phyloP scores from a whole-genome alignment of 2,888 invertebrate genomes.

The Xestia c-nigrum region DNA sequence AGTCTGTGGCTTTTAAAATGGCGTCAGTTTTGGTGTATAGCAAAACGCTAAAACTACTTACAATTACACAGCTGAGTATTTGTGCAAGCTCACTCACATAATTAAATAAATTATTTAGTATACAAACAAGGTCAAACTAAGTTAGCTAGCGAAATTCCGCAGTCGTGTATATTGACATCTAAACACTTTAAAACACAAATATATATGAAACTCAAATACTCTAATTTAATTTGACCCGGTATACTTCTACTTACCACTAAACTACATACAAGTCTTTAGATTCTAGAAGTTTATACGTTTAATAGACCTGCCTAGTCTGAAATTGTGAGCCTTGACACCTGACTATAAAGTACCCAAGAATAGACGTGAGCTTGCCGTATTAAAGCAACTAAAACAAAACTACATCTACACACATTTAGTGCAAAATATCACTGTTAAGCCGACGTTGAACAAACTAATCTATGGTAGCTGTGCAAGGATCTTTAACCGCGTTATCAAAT shows the following conservation, averaged over 20 bases:
- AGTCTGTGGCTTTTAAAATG: conserved; percentile 13
- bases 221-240: conserved; percentile 1
- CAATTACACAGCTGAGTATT: conserved; percentile 53
- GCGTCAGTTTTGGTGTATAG: conserved; percentile 10
- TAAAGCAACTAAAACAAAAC: conserved; percentile 26
- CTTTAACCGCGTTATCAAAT: background rate
- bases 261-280: conserved; percentile 24
- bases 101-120: conserved; percentile 31
- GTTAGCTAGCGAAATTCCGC: background rate
- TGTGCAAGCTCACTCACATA: conserved; percentile 48
- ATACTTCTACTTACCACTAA: conserved; percentile 7
- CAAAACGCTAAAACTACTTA: conserved; percentile 34
- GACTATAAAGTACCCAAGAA: background rate
- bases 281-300: conserved; percentile 14
- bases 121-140: conserved; percentile 7
- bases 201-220: background rate
- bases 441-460: conserved; percentile 45
- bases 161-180: background rate
- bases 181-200: background rate
- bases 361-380: conserved; percentile 37
- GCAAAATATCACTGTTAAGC: conserved; percentile 61
- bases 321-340: background rate
- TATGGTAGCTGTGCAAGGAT: background rate
- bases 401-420: conserved; percentile 47
- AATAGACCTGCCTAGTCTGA: background rate